Percentiles rank a stretch among this genome's conserved stretches.
phyloP scores from a whole-genome alignment of 2,797 vertebrate genomes.

The Sandelia bainsii region DNA sequence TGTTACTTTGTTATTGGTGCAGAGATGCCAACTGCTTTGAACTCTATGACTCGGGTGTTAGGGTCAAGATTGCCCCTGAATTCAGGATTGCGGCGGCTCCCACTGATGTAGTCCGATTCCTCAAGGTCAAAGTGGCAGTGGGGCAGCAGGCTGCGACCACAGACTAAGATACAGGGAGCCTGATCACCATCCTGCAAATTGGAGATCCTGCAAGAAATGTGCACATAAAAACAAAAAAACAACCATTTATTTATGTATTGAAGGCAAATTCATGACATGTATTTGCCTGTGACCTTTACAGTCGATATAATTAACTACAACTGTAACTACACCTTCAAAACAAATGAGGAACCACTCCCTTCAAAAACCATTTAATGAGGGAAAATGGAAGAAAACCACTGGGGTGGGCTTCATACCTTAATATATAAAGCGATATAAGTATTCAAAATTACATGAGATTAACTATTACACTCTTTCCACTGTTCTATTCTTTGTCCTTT shows the following conservation, averaged over 20 bases:
- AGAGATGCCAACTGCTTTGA: conserved; percentile 82
- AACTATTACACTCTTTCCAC: no score
- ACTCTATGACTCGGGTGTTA: conserved; percentile 86
- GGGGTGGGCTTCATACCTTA: no score
- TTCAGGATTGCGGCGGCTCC: conserved; percentile 61
- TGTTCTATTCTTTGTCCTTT: no score
- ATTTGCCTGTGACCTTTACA: not conserved
- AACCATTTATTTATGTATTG: not conserved
- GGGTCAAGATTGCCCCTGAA: conserved; percentile 73
- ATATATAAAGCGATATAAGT: no score
- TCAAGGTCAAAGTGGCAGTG: conserved; percentile 87
- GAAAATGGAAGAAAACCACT: no score
- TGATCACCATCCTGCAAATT: conserved; percentile 80
- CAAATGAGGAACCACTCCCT: no score
- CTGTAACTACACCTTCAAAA: no score
- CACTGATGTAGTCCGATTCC: conserved; percentile 86
- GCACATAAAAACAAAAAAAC: conserved; percentile 1
- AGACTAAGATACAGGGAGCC: conserved; percentile 76
- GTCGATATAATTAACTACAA: no score
- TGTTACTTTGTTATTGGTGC: conserved; percentile 79
- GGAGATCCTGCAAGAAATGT: conserved; percentile 82
- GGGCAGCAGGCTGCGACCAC: conserved; percentile 83
- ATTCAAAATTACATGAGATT: no score
- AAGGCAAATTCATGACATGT: not conserved
- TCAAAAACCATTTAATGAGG: no score